Base-by-base conservation (phyloP, 2,888 invertebrate genomes). In the Geophilus truncorum region DNA sequence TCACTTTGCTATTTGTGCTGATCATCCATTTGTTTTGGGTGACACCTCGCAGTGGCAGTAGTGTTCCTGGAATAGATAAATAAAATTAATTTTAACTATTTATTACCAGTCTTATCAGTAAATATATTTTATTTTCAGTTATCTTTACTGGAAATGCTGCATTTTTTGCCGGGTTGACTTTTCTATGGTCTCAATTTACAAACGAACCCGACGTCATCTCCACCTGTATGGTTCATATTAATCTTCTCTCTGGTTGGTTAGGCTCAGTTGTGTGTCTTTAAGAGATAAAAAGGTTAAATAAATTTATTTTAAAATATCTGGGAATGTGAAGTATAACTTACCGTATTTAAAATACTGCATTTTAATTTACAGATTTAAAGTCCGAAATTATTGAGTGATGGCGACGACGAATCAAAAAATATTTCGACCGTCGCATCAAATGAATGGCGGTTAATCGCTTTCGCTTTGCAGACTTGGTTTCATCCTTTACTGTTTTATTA, bases 21-120 rank as follows among this genome's bases (percentile, higher is more conserved):
- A 10, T 78, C 21, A 45, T 45, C 21, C 45, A 78, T 45, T 45
- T 78, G 23, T 45, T 21, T 45, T 78, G 78, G 78, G 25, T 45
- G 0, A 25, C 21, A 21, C 40, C 78, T 10, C 40, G 78, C 34
- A 78, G 23, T 25, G 78, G 78, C 5, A 78, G 78, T 15, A 25
- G 9, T 5, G n/a, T 45, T 9, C 78, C 78, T 7, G 36, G 23
- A 15, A 78, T 78, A 28, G 25, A 45, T 78, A 40, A 78, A n/a
- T n/a, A n/a, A n/a, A n/a, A n/a, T n/a, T n/a, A n/a, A n/a, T n/a
- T n/a, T n/a, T n/a, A n/a, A n/a, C n/a, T n/a, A n/a, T n/a, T n/a
- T n/a, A n/a, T n/a, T n/a, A n/a, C n/a, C n/a, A n/a, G n/a, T n/a
- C n/a, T n/a, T n/a, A n/a, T n/a, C n/a, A 9, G 5, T 45, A 45